Evolutionary conservation across 2,797 vertebrate species (phyloP), one percentile per base, ranked within the genome.

Genomic region (Dendrocincla tyrannina): DNA sequence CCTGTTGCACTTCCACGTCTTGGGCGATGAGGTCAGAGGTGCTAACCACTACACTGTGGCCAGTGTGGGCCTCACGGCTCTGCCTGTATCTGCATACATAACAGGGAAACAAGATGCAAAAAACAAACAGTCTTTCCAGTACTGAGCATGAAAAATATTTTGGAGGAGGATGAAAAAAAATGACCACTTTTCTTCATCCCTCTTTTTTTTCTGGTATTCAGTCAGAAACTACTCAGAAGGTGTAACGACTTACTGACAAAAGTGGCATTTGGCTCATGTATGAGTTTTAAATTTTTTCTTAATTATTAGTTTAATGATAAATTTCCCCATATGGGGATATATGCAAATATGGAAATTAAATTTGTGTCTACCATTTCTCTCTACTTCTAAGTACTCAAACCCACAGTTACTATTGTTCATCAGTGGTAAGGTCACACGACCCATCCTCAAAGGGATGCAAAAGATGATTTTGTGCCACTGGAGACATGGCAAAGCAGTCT

Each of bases 1-100:
- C 44, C 47, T 5, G 0, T 3, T 1, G 0, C 42, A 17, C 8
- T 50, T 78, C 35, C 47, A 15, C 3, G 17, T 78, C 55, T 25
- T 7, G 28, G 25, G 16, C 0, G 0, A 53, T 7, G 46, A 68
- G 16, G 46, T 68, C 1, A 3, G 41, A 78, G n/a, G n/a, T 78
- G 28, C 11, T 49, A 66, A 56, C 11, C 17, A 47, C 41, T 13
- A 25, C 30, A 7, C 13, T 17, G 18, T 20, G 24, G 27, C 24
- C 50, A 82, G 11, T 1, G 17, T 25, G 46, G 53, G 85, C 28
- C 60, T 85, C 60, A 7, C 4, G 24, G 52, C 20, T 47, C 37
- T 60, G 23, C 10, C 67, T 39, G 58, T 67, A 39, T 30, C n/a
- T 74, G 42, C 28, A 63, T 2, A 17, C 0, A 0, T 27, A 75